phyloP scores from a whole-genome alignment of 2,113 vertebrate species.

The Callocephalon fimbriatum region DNA sequence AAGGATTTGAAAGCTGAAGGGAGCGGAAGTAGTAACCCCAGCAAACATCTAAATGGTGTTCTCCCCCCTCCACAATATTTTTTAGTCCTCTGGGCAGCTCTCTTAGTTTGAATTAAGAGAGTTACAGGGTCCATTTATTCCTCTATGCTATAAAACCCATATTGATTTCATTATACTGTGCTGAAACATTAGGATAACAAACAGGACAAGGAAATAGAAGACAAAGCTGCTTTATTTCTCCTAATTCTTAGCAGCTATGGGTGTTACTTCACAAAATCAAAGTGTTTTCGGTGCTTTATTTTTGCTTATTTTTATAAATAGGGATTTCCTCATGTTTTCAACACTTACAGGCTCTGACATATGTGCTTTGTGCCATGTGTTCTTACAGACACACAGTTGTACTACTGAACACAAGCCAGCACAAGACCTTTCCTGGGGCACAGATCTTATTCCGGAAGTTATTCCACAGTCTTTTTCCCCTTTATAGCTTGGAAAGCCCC shows the following conservation, averaged over 20 bases:
- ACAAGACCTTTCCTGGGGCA: not conserved
- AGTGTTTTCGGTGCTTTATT: not conserved
- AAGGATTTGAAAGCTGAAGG: not conserved
- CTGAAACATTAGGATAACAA: not conserved
- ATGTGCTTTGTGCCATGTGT: not conserved
- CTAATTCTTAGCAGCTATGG: not conserved
- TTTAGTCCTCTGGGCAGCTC: not conserved
- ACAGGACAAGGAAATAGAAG: not conserved
- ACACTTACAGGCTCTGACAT: not conserved
- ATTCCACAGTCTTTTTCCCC: not conserved
- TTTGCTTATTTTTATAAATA: not conserved
- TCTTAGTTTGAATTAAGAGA: not conserved
- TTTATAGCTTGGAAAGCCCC: not conserved
- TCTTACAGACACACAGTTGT: not conserved
- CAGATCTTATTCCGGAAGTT: not conserved
- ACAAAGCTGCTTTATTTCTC: not conserved
- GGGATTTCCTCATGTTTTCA: not conserved
- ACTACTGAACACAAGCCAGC: fast-evolving
- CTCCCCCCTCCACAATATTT: not conserved
- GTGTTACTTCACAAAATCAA: not conserved
- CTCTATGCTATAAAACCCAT: not conserved
- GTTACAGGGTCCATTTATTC: not conserved
- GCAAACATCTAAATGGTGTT: too few relatives aligned
- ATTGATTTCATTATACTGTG: not conserved
- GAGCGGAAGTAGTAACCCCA: not conserved